Base-by-base conservation (phyloP, 2,113 vertebrate species). In the Cervus canadensis region DNA sequence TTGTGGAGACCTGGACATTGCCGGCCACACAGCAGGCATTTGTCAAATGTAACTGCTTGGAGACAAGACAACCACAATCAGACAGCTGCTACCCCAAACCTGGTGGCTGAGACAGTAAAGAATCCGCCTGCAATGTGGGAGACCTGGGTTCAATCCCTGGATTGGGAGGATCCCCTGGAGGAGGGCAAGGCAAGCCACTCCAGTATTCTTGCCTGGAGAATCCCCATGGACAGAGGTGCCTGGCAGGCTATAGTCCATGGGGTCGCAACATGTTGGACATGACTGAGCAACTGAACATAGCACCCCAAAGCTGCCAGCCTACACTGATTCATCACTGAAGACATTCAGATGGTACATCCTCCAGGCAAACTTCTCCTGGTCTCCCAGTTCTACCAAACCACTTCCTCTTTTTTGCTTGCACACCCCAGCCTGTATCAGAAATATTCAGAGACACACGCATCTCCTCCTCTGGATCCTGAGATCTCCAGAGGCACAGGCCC, bases 381-480 rank as follows among this genome's bases (percentile, higher is more conserved):
- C 54, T 57, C 45, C 45, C 10, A 15, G 7, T 57, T 40, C 17
- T 11, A 36, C 23, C n/a, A 33, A 52, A 82, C 40, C 28, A 40
- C 26, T 59, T 78, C 76, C 16, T 36, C 33, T 71, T 40, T 33
- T 94, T 52, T 1, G 4, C 28, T 48, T 54, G 17, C 28, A 60
- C 17, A 56, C 59, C n/a, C 71, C 17, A 16, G 26, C 43, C 50
- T 54, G 5, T 36, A 9, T 28, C 45, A 36, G 26, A 30, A 74
- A 8, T 67, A 25, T 19, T 56, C 25, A 45, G 33, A 52, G 78
- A 21, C 2, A 23, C 2, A 0, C 1, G 10, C 28, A 30, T 40
- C 13, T 88, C 40, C 50, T 91, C 40, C 52, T 89, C 64, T 48
- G 10, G 50, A 16, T 36, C 56, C 19, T 64, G 15, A 78, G 56